phyloP scores from a whole-genome alignment of 2,113 vertebrate species.

The Pterocles orientalis region DNA sequence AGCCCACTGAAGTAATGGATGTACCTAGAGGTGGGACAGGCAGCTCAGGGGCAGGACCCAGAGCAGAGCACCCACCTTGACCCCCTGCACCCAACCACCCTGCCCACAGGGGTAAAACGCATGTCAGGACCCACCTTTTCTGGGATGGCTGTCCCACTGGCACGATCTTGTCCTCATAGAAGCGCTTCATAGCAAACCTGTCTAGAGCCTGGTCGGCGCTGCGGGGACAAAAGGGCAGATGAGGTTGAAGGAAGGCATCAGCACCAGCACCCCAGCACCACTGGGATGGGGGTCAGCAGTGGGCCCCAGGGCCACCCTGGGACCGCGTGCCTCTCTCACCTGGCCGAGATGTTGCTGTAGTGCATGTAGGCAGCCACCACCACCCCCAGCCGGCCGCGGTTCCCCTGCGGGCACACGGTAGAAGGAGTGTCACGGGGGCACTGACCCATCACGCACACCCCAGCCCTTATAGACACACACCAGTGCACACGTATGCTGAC shows the following conservation, averaged over 20 bases:
- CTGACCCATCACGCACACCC: fast-evolving
- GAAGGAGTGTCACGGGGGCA: neutral
- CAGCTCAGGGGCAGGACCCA: neutral
- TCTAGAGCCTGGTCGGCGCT: conserved; percentile 96
- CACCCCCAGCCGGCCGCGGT: conserved; percentile 91
- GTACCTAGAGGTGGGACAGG: conserved; percentile 77
- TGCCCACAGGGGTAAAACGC: fast-evolving
- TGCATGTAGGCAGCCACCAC: conserved; percentile 98
- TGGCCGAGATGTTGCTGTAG: conserved; percentile 98
- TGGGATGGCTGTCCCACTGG: conserved; percentile 95
- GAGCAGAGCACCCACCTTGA: neutral
- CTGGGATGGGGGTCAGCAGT: neutral
- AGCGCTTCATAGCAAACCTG: conserved; percentile 98
- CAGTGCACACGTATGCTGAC: neutral
- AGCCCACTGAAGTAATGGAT: conserved; percentile 97
- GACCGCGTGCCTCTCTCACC: conserved; percentile 70
- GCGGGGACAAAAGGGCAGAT: neutral
- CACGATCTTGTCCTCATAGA: conserved; percentile 98
- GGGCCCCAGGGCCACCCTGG: neutral
- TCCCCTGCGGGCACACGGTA: conserved; percentile 82
- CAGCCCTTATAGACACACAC: neutral
- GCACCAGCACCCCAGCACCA: neutral
- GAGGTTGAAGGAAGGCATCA: neutral
- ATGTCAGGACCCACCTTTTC: conserved; percentile 83
- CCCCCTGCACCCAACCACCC: neutral